Evolutionary conservation across 2,113 vertebrate species (phyloP).

Genomic region (Sturnira hondurensis): DNA sequence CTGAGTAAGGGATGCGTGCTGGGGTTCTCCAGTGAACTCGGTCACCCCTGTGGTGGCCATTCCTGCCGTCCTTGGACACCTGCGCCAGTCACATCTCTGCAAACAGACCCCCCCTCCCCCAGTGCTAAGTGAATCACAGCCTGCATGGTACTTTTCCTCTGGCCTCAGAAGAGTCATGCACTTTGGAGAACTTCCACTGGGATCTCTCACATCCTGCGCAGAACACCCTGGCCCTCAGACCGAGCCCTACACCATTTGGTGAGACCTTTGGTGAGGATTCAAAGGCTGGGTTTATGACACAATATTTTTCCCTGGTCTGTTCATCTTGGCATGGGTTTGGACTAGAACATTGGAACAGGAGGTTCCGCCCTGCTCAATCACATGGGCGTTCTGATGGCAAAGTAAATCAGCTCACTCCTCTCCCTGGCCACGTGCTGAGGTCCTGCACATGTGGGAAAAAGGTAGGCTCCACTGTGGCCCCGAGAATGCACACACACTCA

Average conservation of each 20-base stretch:
- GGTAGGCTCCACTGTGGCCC: not conserved
- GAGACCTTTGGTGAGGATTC: conserved; percentile 35
- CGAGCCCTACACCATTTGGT: not conserved
- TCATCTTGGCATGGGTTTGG: conserved; percentile 4
- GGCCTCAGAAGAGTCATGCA: not conserved
- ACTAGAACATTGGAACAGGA: conserved; percentile 1
- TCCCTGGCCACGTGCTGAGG: not conserved
- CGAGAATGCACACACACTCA: not conserved
- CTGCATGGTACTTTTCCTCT: not conserved
- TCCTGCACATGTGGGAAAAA: fast-evolving
- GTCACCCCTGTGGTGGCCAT: fast-evolving
- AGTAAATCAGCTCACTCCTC: not conserved
- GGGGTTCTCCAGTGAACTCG: not conserved
- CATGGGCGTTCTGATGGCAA: not conserved
- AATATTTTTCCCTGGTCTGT: conserved; percentile 38
- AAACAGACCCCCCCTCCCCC: not conserved
- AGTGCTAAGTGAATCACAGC: not conserved
- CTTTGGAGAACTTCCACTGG: not conserved
- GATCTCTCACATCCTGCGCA: conserved; percentile 6
- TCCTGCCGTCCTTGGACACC: not conserved
- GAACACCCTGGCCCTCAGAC: not conserved
- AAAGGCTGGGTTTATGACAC: conserved; percentile 27
- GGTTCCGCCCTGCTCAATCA: not conserved
- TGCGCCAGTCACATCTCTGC: not conserved
- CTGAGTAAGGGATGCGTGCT: fast-evolving